Percentiles rank a stretch among this genome's conserved stretches.
Evolutionary conservation across 2,113 vertebrate species (phyloP).

Genomic region (Chaenocephalus aceratus): DNA sequence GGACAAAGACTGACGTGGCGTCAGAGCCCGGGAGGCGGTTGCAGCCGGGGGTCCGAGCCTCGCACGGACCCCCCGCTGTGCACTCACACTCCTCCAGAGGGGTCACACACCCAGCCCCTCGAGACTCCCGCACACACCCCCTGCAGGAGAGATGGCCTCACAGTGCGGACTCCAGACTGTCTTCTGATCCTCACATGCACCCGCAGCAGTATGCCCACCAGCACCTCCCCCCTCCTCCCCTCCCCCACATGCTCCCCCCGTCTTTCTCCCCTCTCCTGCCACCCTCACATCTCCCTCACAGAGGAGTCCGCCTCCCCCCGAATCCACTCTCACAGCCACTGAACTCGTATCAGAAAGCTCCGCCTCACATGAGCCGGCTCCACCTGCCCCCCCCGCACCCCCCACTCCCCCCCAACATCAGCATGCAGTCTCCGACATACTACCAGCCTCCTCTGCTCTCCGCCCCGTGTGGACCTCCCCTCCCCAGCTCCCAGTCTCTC

Average conservation of each 20-base stretch:
- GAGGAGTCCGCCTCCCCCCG: conserved; percentile 42
- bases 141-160: conserved; percentile 50
- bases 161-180: conserved; percentile 22
- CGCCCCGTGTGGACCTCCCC: conserved; percentile 2
- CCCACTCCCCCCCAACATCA: conserved; percentile 30
- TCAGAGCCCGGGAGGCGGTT: neutral
- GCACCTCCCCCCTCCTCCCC: conserved; percentile 49
- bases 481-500: conserved; percentile 45
- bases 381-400: conserved; percentile 50
- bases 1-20: too few species aligned
- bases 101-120: conserved; percentile 13
- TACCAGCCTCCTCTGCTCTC: conserved; percentile 45
- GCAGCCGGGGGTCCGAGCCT: neutral
- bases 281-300: conserved; percentile 56
- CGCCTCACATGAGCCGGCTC: conserved; percentile 47
- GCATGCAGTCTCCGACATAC: conserved; percentile 58
- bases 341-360: conserved; percentile 52
- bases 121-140: conserved; percentile 22
- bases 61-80: neutral
- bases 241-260: conserved; percentile 59
- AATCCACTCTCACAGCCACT: conserved; percentile 17
- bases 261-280: conserved; percentile 56
- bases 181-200: conserved; percentile 22
- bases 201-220: conserved; percentile 69
- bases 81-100: neutral